Evolutionary conservation across 53 echinoderm and acorn worm genomes (phyloP).

Genomic region (Stichopus horrens): DNA sequence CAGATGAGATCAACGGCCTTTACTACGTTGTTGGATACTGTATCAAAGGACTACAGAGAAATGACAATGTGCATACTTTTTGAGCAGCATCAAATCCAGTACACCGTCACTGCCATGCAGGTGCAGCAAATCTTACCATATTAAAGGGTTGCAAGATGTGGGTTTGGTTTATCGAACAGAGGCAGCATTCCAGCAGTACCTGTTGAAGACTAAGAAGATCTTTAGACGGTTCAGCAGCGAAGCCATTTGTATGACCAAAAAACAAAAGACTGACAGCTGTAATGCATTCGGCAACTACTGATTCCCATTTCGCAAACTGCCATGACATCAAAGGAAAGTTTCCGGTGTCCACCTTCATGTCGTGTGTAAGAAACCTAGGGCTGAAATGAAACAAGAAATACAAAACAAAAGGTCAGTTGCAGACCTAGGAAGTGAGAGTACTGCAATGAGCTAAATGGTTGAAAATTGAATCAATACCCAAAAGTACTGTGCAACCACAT

Average conservation of each 20-base stretch:
- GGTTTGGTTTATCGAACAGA: neutral
- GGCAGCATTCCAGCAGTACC: neutral
- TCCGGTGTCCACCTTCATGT: slow-evolving; percentile 9
- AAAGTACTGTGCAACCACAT: too few relatives aligned
- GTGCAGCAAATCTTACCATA: neutral
- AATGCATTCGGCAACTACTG: neutral
- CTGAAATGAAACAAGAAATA: slow-evolving; percentile 29
- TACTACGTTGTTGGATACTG: slow-evolving; percentile 46
- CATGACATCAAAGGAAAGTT: slow-evolving; percentile 18
- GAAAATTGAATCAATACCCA: neutral
- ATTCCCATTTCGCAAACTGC: neutral
- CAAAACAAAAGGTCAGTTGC: neutral
- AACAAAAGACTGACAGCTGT: neutral
- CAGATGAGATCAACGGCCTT: slow-evolving; percentile 14
- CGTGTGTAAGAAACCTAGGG: slow-evolving; percentile 19
- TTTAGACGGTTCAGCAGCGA: neutral
- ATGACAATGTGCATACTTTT: slow-evolving; percentile 24
- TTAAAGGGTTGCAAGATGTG: neutral
- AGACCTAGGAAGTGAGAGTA: slow-evolving; percentile 24
- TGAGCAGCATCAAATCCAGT: neutral
- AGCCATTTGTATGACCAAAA: neutral
- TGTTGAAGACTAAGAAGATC: neutral
- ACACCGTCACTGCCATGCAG: neutral
- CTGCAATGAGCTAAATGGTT: neutral
- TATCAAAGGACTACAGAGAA: neutral